A percentile compares a stretch with the other conserved stretches of the same genome.
These are phyloP conservation scores for Ciconia maguari DNA, from an alignment of 2,113 vertebrate species.

Conservation along the genomic window DNA sequence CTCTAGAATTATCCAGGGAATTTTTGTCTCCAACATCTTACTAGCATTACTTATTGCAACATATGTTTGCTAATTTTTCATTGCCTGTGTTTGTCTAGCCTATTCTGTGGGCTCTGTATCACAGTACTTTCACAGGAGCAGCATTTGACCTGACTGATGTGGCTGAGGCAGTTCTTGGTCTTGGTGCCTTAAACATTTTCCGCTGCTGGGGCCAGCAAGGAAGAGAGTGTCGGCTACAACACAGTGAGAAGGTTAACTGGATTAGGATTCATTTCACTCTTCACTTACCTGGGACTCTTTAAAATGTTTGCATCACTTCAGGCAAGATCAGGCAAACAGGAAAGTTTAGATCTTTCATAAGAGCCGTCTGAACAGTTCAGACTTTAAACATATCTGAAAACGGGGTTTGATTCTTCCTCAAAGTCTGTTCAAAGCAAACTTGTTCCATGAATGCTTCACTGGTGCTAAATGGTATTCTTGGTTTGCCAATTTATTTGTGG, in stretches of 20 bases:
- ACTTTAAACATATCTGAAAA: not conserved
- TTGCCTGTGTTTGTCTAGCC: not conserved
- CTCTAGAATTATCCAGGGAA: not conserved
- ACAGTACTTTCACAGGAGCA: not conserved
- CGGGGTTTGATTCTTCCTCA: not conserved
- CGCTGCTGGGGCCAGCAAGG: not conserved
- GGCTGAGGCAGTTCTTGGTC: not conserved
- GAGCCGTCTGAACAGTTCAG: not conserved
- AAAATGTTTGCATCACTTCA: not conserved
- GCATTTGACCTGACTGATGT: not conserved
- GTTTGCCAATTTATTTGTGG: not conserved
- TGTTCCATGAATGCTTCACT: not conserved
- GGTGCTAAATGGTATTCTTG: not conserved
- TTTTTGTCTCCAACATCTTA: not conserved
- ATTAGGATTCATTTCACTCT: not conserved
- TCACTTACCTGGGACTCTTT: not conserved
- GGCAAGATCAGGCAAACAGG: not conserved
- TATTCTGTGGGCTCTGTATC: not conserved
- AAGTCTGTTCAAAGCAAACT: not conserved
- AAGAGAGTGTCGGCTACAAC: not conserved
- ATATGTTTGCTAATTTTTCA: not conserved
- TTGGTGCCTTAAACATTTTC: not conserved
- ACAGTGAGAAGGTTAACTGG: not conserved
- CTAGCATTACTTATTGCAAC: not conserved
- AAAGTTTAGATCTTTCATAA: not conserved